Evolutionary conservation across 2,888 invertebrate genomes (phyloP).

Genomic region (Polia nebulosa): DNA sequence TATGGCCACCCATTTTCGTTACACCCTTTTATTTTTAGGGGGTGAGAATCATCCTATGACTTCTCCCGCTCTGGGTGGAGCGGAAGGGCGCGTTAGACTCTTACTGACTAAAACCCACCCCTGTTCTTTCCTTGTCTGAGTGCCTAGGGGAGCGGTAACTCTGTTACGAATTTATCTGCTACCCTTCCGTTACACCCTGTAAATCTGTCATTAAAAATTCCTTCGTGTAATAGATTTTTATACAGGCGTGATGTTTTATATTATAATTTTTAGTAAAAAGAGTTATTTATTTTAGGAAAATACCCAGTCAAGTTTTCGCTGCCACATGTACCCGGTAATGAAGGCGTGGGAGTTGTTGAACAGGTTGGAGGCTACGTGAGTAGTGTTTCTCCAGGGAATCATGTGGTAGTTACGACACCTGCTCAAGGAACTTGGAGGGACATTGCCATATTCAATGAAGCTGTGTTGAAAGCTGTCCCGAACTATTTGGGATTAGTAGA

Average conservation of each 20-base stretch:
- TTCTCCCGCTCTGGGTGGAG: too few relatives aligned
- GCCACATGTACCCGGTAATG: constrained; percentile 97
- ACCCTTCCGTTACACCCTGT: too few relatives aligned
- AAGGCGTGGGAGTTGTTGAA: constrained; percentile 97
- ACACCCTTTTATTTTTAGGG: too few relatives aligned
- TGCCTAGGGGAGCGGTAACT: too few relatives aligned
- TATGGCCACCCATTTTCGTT: too few relatives aligned
- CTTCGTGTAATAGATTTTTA: too few relatives aligned
- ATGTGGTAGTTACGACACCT: constrained; percentile 94
- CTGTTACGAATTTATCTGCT: too few relatives aligned
- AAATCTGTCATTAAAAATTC: not conserved
- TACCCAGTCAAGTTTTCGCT: constrained; percentile 92
- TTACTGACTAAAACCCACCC: too few relatives aligned
- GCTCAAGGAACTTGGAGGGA: constrained; percentile 98
- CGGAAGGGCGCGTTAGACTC: too few relatives aligned
- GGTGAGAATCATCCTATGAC: too few relatives aligned
- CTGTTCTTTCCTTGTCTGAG: too few relatives aligned
- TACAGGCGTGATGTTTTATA: not conserved
- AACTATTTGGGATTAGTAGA: constrained; percentile 93
- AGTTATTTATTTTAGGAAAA: constrained; percentile 76
- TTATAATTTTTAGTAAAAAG: too few relatives aligned
- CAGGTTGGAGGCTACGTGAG: constrained; percentile 92
- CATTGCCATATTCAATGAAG: constrained; percentile 91
- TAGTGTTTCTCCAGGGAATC: constrained; percentile 92
- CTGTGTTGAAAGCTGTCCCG: constrained; percentile 93